Evolutionary conservation across 2,797 vertebrate genomes (phyloP), one percentile per base, ranked within the genome.

Genomic region (Anguilla pacifica): DNA sequence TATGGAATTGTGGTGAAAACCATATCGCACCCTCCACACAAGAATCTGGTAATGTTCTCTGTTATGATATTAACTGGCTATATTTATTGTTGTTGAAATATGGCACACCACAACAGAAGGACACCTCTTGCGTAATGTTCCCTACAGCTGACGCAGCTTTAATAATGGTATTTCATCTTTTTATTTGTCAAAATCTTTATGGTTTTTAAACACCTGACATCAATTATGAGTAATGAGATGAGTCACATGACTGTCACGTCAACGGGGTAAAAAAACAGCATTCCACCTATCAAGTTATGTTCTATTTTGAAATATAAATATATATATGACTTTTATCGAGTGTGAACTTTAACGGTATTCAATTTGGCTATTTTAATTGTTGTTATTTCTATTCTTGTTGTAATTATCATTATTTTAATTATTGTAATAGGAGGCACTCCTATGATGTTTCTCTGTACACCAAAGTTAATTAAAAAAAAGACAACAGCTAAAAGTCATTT

Each of bases 381-480:
- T 49, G 77, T 81, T 81, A 81, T 86, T 53, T 87, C 84, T 46
- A 67, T 84, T 85, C 43, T 85, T 83, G 79, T 94, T 91, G 94
- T 92, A 91, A 91, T 91, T 94, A 93, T 93, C 91, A 91, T 94
- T 92, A 88, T 92, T 93, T 93, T 90, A 91, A 85, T 92, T 93
- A 92, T 94, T 94, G 94, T 95, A 93, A 86, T 91, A 81, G 77
- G 77, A 81, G 77, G 86, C 94, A 91, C 90, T 92, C 92, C 91
- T 94, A 92, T 91, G 94, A 92, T 94, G 94, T 95, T 77, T 93
- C 91, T 94, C 91, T 95, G 93, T 93, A 95, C 92, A 95, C 94
- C 92, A 93, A 95, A 94, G 92, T 92, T 90, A 93, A 94, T 90
- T 91, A 89, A 93, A 86, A 43, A 88, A 88, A 79, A 39, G 31